These are phyloP conservation scores for Choloepus didactylus DNA, from an alignment of 2,797 vertebrate species.

Conservation along the genomic window DNA sequence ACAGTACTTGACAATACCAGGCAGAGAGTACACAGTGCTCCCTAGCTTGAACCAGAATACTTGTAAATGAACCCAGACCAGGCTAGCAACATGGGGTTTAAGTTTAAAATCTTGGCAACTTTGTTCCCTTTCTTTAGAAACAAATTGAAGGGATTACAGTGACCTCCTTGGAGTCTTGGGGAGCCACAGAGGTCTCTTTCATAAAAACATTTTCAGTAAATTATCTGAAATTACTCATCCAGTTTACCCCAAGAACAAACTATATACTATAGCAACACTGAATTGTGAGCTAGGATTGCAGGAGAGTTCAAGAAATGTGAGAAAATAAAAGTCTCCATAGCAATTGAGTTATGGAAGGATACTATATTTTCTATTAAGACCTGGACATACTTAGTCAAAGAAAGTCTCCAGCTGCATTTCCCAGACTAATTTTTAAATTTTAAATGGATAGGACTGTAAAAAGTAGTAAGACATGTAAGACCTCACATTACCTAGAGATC, in stretches of 20 bases:
- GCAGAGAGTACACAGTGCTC: background rate
- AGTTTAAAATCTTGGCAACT: background rate
- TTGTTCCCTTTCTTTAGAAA: conserved; percentile 12
- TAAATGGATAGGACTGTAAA: background rate
- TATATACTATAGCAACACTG: background rate
- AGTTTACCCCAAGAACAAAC: conserved; percentile 19
- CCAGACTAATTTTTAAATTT: background rate
- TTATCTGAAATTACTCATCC: conserved; percentile 21
- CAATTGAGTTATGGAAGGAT: background rate
- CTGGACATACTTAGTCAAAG: background rate
- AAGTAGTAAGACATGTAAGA: background rate
- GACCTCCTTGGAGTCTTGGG: background rate
- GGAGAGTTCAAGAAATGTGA: conserved; percentile 19
- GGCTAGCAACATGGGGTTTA: background rate
- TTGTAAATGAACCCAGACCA: background rate
- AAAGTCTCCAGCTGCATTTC: background rate
- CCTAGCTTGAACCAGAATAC: background rate
- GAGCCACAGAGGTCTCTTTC: background rate
- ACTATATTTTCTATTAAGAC: background rate
- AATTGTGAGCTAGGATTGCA: background rate
- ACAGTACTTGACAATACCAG: background rate
- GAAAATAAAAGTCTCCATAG: conserved; percentile 28
- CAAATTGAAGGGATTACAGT: conserved; percentile 20
- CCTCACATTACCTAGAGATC: background rate
- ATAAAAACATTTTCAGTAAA: conserved; percentile 39